phyloP scores from a whole-genome alignment of 2,113 vertebrate species.

The Odobenus rosmarus region DNA sequence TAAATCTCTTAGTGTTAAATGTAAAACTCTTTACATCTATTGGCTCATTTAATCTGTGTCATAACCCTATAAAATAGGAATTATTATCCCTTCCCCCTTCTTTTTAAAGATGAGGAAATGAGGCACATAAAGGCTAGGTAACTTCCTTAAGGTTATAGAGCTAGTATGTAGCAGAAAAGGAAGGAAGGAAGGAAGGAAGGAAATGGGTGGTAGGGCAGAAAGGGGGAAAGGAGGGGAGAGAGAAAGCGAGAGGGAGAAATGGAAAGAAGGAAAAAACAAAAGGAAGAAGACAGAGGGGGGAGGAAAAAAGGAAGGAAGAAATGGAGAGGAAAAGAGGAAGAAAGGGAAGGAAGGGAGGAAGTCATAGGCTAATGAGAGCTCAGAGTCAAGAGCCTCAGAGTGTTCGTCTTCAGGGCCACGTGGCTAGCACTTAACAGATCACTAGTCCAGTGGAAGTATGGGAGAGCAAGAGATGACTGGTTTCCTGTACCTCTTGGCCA shows the following conservation, averaged over 20 bases:
- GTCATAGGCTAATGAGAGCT: not conserved
- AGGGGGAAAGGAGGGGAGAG: accelerated
- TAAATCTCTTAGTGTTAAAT: not conserved
- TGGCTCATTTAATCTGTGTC: not conserved
- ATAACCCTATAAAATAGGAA: not conserved
- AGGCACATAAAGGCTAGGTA: not conserved
- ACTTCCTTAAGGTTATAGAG: not conserved
- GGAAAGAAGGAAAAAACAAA: no score
- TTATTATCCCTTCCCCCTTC: not conserved
- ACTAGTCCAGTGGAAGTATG: not conserved
- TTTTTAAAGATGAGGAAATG: conserved; percentile 12
- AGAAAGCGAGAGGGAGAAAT: no score
- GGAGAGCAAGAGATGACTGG: no score
- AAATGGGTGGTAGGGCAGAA: no score
- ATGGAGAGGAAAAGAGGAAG: not conserved
- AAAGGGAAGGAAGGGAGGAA: not conserved
- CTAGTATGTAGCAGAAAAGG: not conserved
- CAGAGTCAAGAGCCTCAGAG: not conserved
- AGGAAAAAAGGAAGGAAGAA: not conserved
- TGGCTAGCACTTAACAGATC: not conserved
- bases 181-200: no score
- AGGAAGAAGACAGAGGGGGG: not conserved
- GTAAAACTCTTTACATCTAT: conserved; percentile 8
- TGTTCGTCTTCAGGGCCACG: accelerated
- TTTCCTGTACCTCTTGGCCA: not conserved